Evolutionary conservation across 2,888 invertebrate genomes (phyloP).

Genomic region (Byasa hedistus): DNA sequence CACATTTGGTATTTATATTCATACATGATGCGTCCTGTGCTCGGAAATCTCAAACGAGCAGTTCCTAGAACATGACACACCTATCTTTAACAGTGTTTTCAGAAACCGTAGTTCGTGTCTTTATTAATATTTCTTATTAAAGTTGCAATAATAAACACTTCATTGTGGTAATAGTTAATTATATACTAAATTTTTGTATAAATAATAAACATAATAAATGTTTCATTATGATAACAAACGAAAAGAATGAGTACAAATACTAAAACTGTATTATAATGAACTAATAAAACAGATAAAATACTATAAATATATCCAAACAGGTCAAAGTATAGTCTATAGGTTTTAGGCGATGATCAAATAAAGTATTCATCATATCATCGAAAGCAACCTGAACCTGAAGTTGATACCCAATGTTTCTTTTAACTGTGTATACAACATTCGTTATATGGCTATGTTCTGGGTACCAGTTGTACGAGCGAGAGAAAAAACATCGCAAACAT

Average conservation of each 20-base stretch:
- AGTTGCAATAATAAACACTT: not conserved
- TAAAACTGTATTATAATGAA: too few species aligned
- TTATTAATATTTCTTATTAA: conserved; percentile 4
- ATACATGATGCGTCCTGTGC: conserved; percentile 20
- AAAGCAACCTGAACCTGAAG: conserved; percentile 14
- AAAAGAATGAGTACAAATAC: too few species aligned
- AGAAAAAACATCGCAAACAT: conserved; percentile 17
- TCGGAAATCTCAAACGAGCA: conserved; percentile 22
- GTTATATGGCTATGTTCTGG: conserved; percentile 6
- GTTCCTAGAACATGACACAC: conserved; percentile 30
- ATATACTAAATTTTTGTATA: not conserved
- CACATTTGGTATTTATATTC: conserved; percentile 22
- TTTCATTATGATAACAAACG: too few species aligned
- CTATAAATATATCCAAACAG: too few species aligned
- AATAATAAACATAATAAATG: not conserved
- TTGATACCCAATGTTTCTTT: conserved; percentile 12
- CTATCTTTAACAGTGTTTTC: conserved; percentile 22
- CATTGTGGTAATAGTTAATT: not conserved
- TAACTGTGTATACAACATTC: conserved; percentile 12
- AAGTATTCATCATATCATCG: conserved; percentile 21
- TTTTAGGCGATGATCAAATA: too few species aligned
- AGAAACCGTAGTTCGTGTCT: conserved; percentile 3
- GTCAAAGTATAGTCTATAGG: too few species aligned
- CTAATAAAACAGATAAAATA: too few species aligned
- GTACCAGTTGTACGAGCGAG: conserved; percentile 19